phyloP scores from a whole-genome alignment of 2,888 invertebrate species.

The Agrotis ipsilon region DNA sequence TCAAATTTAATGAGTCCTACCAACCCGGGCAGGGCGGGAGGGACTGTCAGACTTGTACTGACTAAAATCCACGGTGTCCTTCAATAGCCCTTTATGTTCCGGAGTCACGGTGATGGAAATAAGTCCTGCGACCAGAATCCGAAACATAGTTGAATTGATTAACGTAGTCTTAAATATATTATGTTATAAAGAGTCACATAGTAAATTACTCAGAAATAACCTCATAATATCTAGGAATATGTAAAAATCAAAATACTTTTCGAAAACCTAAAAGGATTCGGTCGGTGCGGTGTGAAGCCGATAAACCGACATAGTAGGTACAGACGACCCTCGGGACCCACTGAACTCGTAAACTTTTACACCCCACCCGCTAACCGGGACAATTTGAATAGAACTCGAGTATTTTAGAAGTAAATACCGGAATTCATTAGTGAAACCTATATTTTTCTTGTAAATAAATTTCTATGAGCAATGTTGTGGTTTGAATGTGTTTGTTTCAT shows the following conservation, averaged over 20 bases:
- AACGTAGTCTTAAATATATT: no score
- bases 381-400: conserved; percentile 50
- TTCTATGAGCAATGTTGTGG: background rate
- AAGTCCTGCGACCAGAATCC: no score
- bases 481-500: background rate
- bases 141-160: no score
- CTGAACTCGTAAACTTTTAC: conserved; percentile 67
- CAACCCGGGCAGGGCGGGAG: no score
- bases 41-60: no score
- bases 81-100: no score
- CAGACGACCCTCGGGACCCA: conserved; percentile 49
- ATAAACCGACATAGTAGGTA: conserved; percentile 28
- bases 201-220: background rate
- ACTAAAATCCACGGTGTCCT: no score
- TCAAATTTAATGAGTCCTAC: no score
- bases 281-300: conserved; percentile 47
- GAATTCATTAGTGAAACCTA: conserved; percentile 37
- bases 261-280: conserved; percentile 42
- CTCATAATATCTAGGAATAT: background rate
- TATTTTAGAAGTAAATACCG: conserved; percentile 35
- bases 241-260: conserved; percentile 24
- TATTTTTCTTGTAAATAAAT: conserved; percentile 48
- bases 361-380: conserved; percentile 45
- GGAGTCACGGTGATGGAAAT: no score
- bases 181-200: background rate